Percentiles rank a stretch among this genome's conserved stretches.
Conservation (phyloP, 2,797 vertebrate species). For the Leuciscus waleckii region DNA sequence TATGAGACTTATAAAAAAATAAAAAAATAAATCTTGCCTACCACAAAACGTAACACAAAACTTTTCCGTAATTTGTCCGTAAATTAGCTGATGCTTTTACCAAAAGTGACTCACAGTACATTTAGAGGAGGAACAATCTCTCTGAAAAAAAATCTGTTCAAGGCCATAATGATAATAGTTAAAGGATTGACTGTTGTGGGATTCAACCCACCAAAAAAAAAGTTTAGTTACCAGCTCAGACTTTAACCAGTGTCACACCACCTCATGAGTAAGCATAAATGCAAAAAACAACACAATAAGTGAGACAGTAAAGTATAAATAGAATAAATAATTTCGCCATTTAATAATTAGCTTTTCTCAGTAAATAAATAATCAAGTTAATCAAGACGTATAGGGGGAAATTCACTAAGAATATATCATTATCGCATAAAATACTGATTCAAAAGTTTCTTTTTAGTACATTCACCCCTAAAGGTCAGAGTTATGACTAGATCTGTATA, state of each 20-base stretch:
- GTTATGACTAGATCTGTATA: background rate
- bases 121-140: background rate
- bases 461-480: background rate
- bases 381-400: background rate
- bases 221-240: background rate
- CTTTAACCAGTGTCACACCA: background rate
- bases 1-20: too few relatives aligned
- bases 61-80: background rate
- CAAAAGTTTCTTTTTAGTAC: background rate
- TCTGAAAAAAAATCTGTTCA: background rate
- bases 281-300: slow-evolving; percentile 5
- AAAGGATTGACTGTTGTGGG: background rate
- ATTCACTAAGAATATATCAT: slow-evolving; percentile 12
- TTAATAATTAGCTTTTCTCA: background rate
- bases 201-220: background rate
- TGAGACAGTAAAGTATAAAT: background rate
- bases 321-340: background rate
- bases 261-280: background rate
- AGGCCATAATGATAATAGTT: background rate
- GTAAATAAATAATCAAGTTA: background rate
- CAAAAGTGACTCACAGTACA: background rate
- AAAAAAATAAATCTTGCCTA: too few relatives aligned
- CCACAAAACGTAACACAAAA: background rate
- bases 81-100: background rate
- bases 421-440: background rate